Conservation (phyloP, 2,888 invertebrate genomes). For the Furcula furcula region DNA sequence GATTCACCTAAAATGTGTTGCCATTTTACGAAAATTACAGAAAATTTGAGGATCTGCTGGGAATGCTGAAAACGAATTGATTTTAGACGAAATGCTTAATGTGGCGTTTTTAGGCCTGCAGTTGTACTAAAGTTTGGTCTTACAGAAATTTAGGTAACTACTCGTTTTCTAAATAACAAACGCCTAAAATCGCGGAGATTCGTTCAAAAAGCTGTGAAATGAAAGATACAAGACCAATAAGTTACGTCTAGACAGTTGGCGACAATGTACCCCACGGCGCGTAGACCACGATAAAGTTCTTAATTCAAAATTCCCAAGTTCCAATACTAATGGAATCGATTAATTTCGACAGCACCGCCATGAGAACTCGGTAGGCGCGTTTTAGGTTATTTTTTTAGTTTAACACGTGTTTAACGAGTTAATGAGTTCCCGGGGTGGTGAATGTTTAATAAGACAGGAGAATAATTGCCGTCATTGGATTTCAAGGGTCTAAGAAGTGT, state of each 20-base stretch:
- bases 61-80: too few species aligned
- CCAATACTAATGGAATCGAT: constrained; percentile 48
- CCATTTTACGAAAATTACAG: too few species aligned
- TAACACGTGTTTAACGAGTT: constrained; percentile 59
- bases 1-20: too few species aligned
- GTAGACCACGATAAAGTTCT: constrained; percentile 21
- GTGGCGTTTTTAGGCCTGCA: too few species aligned
- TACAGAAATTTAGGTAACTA: too few species aligned
- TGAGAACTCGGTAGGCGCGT: constrained; percentile 42
- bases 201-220: too few species aligned
- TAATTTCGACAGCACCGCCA: constrained; percentile 39
- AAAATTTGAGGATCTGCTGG: too few species aligned
- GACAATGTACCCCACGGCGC: neutral
- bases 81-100: too few species aligned
- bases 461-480: constrained; percentile 47
- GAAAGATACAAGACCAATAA: too few species aligned
- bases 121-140: too few species aligned
- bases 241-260: neutral
- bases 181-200: too few species aligned
- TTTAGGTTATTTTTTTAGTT: constrained; percentile 30
- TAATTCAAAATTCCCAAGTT: constrained; percentile 26
- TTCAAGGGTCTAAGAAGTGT: constrained; percentile 15
- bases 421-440: constrained; percentile 57
- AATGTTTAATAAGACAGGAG: constrained; percentile 56
- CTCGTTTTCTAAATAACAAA: too few species aligned